Evolutionary conservation across 2,797 vertebrate species (phyloP).

Genomic region (Eurystomus glaucurus): DNA sequence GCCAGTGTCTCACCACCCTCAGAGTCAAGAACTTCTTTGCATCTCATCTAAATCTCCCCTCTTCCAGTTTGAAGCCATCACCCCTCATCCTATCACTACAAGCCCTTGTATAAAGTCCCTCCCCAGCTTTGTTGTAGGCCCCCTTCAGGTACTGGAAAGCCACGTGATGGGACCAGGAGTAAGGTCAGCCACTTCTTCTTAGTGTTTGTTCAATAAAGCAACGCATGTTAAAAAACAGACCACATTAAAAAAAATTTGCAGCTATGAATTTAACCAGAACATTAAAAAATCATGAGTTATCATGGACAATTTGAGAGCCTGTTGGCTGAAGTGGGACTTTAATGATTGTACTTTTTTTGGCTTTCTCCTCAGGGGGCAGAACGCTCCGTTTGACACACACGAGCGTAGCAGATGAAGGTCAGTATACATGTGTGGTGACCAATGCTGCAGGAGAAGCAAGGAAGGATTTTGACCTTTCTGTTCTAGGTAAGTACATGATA

Average conservation of each 20-base stretch:
- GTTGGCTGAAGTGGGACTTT: neutral
- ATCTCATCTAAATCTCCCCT: no score
- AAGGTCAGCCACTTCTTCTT: neutral
- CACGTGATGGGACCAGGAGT: neutral
- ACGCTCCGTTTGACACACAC: constrained; percentile 89
- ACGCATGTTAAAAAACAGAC: neutral
- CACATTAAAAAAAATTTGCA: neutral
- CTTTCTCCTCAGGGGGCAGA: constrained; percentile 87
- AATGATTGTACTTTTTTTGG: neutral
- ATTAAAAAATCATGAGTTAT: neutral
- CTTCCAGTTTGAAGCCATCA: no score
- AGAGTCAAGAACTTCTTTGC: no score
- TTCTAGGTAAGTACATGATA: constrained; percentile 87
- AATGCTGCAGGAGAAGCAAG: constrained; percentile 92
- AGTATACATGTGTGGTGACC: constrained; percentile 91
- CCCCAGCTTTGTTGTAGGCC: no score
- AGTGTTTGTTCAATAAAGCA: neutral
- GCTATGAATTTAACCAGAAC: neutral
- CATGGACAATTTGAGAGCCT: no score
- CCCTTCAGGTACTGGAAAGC: no score
- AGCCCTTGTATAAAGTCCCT: no score
- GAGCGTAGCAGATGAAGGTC: constrained; percentile 87
- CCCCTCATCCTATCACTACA: no score
- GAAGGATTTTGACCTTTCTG: constrained; percentile 90
- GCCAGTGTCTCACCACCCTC: no score